Base-by-base conservation (phyloP, 37 sponge, comb jelly and placozoan genomes). In the Haliclona indistincta region DNA sequence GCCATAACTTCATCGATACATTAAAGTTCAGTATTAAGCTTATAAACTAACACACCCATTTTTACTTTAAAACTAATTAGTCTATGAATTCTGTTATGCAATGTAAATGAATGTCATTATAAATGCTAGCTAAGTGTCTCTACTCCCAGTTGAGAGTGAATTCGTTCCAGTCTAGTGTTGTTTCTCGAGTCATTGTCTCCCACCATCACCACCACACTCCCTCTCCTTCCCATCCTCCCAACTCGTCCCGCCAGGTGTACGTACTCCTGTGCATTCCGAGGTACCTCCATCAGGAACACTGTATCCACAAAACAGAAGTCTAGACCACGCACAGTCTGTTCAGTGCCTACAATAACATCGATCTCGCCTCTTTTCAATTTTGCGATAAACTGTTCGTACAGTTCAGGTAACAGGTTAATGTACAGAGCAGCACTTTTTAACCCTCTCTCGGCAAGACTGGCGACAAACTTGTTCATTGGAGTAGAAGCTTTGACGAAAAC, bases 281-380 rank as follows among this genome's bases (percentile, higher is more conserved):
- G 86, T 1, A 85, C 86, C 43, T 76, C 78, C 67, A 73, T 38
- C 1, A 81, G 32, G 60, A 58, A 77, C 26, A 85, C 86, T 1
- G 66, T 74, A 5, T 40, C 39, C 30, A 90, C 40, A 73, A 80
- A 90, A 13, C 58, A 52, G 26, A 90, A 90, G 69, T 90, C 91
- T 28, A 90, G 73, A 30, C 91, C 91, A 38, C 91, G 35, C 19
- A 90, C 86, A 2, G 82, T 90, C 68, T 84, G 86, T 47, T 90
- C 91, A 2, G 83, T 90, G 1, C 69, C 78, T 1, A 90, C 78
- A 23, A 67, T 81, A 32, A 85, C 3, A 51, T 90, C 43, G 20
- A 90, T 75, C 38, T 47, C 23, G 2, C 91, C 91, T 20, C 15
- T 23, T 44, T 67, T 42, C 47, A 89, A 89, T 20, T 68, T 63